phyloP scores from a whole-genome alignment of 2,113 vertebrate species.

The Serilophus lunatus region DNA sequence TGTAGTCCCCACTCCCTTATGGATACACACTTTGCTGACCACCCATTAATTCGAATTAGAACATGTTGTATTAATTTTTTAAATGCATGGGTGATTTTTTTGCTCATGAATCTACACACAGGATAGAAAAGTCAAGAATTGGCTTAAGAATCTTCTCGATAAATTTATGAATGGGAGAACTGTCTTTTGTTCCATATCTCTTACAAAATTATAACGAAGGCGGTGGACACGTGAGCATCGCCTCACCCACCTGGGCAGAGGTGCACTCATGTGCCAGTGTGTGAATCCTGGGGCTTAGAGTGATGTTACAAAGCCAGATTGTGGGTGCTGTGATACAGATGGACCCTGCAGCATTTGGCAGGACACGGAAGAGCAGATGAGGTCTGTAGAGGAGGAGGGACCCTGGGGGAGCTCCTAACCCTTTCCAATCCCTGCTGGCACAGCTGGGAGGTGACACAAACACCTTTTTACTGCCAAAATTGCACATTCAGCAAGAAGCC shows the following conservation, averaged over 20 bases:
- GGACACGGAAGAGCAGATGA: neutral
- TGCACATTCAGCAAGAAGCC: neutral
- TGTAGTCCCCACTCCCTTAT: neutral
- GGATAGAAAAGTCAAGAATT: neutral
- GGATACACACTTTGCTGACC: neutral
- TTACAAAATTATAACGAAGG: neutral
- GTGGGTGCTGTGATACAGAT: neutral
- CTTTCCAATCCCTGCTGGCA: fast-evolving
- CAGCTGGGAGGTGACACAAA: neutral
- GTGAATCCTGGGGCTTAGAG: neutral
- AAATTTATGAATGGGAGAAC: neutral
- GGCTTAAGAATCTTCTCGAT: neutral
- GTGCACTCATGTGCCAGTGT: fast-evolving
- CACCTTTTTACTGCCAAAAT: neutral
- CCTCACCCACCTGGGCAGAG: neutral
- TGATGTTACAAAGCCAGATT: neutral
- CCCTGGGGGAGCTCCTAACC: neutral
- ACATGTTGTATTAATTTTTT: neutral
- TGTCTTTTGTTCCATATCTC: neutral
- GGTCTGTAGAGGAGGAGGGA: neutral
- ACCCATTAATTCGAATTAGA: neutral
- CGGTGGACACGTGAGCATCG: fast-evolving
- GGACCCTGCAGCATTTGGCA: neutral
- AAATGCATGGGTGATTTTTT: neutral
- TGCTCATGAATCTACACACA: neutral